Conservation (phyloP, 1,140 invertebrate species). For the Oreohelix idahoensis region DNA sequence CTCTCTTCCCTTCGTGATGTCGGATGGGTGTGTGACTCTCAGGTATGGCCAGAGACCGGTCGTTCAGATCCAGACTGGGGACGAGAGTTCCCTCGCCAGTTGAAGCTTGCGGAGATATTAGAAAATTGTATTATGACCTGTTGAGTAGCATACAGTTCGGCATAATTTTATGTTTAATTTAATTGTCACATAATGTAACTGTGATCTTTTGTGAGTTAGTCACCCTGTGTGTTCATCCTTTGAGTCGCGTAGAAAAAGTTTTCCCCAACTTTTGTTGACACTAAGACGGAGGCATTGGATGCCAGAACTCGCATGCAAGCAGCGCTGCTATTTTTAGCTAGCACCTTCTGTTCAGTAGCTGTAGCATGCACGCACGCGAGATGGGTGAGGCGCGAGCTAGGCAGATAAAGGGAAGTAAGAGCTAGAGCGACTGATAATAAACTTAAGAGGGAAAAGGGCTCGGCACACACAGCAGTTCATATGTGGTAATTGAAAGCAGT, state of each 20-base stretch:
- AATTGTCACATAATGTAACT: background rate
- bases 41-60: background rate
- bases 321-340: conserved; percentile 26
- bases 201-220: background rate
- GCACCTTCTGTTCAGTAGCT: conserved; percentile 37
- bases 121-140: background rate
- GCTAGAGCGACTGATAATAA: background rate
- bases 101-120: background rate
- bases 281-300: conserved; percentile 17
- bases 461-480: too few species aligned
- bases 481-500: too few species aligned
- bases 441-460: background rate
- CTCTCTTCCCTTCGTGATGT: background rate
- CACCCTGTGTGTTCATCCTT: background rate
- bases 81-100: background rate
- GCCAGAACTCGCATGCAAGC: conserved; percentile 26
- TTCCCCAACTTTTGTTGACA: conserved; percentile 35
- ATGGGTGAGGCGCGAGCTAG: background rate
- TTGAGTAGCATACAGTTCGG: background rate
- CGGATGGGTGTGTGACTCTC: conserved; percentile 5
- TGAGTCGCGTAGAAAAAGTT: conserved; percentile 11
- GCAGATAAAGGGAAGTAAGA: background rate
- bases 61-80: background rate
- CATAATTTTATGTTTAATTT: background rate
- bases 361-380: conserved; percentile 10